phyloP scores from a whole-genome alignment of 2,888 invertebrate species.

The Coleophora deauratella region DNA sequence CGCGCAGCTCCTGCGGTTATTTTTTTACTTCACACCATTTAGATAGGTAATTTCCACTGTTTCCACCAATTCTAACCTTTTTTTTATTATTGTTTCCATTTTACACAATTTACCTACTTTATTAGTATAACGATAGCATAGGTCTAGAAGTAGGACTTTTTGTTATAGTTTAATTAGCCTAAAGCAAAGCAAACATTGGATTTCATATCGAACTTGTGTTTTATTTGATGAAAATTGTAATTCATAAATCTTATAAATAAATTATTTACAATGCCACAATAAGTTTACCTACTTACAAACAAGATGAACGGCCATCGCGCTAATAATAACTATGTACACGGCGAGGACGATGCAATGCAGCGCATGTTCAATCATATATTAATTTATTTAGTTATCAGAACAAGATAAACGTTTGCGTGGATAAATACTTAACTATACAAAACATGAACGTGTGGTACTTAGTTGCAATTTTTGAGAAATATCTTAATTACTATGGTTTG shows the following conservation, averaged over 20 bases:
- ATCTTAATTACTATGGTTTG: no score
- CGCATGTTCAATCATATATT: conserved; percentile 20
- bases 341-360: conserved; percentile 31
- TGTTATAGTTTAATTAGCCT: not conserved
- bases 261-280: conserved; percentile 67
- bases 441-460: no score
- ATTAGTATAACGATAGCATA: no score
- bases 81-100: no score
- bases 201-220: conserved; percentile 49
- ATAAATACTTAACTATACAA: conserved; percentile 15
- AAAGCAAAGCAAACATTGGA: not conserved
- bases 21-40: no score
- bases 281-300: conserved; percentile 21
- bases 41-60: no score
- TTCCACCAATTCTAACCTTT: no score
- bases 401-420: conserved; percentile 12
- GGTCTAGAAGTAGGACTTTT: not conserved
- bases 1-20: no score
- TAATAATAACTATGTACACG: conserved; percentile 55
- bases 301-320: conserved; percentile 42
- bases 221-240: conserved; percentile 71
- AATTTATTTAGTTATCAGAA: conserved; percentile 11
- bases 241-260: conserved; percentile 69
- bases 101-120: no score
- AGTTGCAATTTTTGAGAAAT: no score